Conservation (phyloP, 2,113 vertebrate species). For the Sphaerodactylus townsendi region DNA sequence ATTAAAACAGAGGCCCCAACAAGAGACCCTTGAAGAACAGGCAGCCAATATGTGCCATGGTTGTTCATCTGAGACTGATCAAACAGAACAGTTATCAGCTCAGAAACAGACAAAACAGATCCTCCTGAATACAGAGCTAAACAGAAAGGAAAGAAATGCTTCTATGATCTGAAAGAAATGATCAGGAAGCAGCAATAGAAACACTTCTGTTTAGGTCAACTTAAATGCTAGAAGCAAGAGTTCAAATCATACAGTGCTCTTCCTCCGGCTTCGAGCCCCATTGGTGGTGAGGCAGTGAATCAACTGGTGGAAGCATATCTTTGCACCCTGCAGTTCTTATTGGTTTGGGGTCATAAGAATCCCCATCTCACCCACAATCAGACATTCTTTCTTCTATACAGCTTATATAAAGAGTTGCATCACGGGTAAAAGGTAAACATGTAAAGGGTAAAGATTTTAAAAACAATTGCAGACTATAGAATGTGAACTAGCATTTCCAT, state of each 20-base stretch:
- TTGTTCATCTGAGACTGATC: not conserved
- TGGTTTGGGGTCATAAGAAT: too few relatives aligned
- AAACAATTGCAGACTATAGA: not conserved
- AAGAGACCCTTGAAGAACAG: conserved; percentile 34
- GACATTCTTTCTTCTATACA: too few relatives aligned
- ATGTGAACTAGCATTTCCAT: not conserved
- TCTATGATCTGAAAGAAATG: not conserved
- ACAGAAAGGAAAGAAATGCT: not conserved
- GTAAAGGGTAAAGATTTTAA: not conserved
- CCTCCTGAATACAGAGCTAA: not conserved
- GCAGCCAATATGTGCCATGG: conserved; percentile 10
- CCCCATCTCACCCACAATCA: too few relatives aligned
- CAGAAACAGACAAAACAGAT: conserved; percentile 1
- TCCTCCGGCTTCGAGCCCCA: not conserved
- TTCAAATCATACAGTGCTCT: not conserved
- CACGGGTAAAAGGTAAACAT: too few relatives aligned
- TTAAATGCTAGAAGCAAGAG: not conserved
- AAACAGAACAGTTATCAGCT: conserved; percentile 26
- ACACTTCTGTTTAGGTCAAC: not conserved
- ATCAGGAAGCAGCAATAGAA: not conserved
- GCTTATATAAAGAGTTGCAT: too few relatives aligned
- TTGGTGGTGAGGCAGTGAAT: too few relatives aligned
- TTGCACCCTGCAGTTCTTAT: too few relatives aligned
- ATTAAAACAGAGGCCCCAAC: conserved; percentile 61
- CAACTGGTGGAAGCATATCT: too few relatives aligned